Base-by-base conservation (phyloP, 2,797 vertebrate species). In the Eupleurogrammus muticus region DNA sequence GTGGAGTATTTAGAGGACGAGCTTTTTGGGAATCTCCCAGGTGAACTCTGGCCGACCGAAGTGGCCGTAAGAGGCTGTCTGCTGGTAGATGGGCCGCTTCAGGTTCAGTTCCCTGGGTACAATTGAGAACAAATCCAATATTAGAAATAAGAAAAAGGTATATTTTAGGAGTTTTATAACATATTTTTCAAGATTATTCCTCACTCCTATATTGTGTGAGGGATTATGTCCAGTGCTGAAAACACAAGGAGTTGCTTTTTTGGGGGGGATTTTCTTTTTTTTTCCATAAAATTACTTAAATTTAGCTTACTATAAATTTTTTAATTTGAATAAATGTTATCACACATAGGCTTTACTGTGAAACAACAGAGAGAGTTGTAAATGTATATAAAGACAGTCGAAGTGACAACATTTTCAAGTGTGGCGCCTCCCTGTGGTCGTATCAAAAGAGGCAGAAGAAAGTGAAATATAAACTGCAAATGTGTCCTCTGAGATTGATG, bases 21-120 rank as follows among this genome's bases (percentile, higher is more conserved):
- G 94, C 67, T 92, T 92, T 87, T 97, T 99, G 16, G 97, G 95
- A 17, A 94, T 44, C 84, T 99, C 98, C 98, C 98, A 99, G 0
- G 94, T 81, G 82, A 99, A 99, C 87, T 95, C 97, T 2, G 77
- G 79, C 73, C 98, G 95, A 42, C 98, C 98, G 13, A 99, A 99
- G 83, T 99, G 98, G 70, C 98, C 98, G 0, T 99, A 99, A 70
- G 97, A 95, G 0, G 98, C 97, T 0, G 98, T 99, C 81, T 96
- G 93, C 94, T 99, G 97, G 89, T 99, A 99, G 90, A 99, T 95
- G 0, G 98, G 95, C 70, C 94, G 96, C 91, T 96, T 99, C 85
- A 99, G 90, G 36, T 99, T 95, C 92, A 99, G 92, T 73, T 99
- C 97, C 90, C 98, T 99, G 82, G 0, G 19, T 28, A 66, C 10